Percentiles rank a stretch among this genome's conserved stretches.
phyloP scores from a whole-genome alignment of 2,888 invertebrate genomes.

The Pardosa pseudoannulata region DNA sequence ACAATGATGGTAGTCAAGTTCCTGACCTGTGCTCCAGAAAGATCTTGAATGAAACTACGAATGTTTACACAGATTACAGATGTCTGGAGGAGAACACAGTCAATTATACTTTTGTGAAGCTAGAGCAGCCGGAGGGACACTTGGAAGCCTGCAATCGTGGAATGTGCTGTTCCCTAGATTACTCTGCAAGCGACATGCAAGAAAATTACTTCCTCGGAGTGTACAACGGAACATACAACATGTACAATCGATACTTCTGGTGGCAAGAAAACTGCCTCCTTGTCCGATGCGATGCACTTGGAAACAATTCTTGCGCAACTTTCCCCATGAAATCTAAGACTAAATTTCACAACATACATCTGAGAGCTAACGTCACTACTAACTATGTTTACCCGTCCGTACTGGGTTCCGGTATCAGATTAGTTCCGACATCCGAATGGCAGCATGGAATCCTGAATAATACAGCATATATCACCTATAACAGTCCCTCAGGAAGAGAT shows the following conservation, averaged over 20 bases:
- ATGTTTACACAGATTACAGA: conserved; percentile 7
- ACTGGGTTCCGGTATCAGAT: conserved; percentile 23
- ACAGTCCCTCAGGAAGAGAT: neutral
- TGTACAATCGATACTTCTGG: conserved; percentile 31
- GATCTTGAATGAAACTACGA: neutral
- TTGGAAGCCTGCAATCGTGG: conserved; percentile 67
- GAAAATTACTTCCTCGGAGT: conserved; percentile 59
- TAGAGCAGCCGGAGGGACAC: neutral
- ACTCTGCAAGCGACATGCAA: conserved; percentile 16
- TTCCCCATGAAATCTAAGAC: conserved; percentile 54
- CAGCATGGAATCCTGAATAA: neutral
- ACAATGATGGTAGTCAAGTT: conserved; percentile 31
- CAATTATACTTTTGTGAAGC: conserved; percentile 47
- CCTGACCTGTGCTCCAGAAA: conserved; percentile 37
- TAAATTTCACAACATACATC: conserved; percentile 3
- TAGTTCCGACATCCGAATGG: conserved; percentile 28
- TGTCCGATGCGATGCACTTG: conserved; percentile 32
- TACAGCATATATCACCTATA: neutral
- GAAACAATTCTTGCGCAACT: conserved; percentile 10
- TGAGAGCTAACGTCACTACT: conserved; percentile 43
- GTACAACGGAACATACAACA: conserved; percentile 45
- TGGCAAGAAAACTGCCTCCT: conserved; percentile 57
- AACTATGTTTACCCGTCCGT: conserved; percentile 45
- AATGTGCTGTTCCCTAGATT: conserved; percentile 70
- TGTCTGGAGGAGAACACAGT: conserved; percentile 38